Evolutionary conservation across 2,888 invertebrate species (phyloP).

Genomic region (Chouioia cunea): DNA sequence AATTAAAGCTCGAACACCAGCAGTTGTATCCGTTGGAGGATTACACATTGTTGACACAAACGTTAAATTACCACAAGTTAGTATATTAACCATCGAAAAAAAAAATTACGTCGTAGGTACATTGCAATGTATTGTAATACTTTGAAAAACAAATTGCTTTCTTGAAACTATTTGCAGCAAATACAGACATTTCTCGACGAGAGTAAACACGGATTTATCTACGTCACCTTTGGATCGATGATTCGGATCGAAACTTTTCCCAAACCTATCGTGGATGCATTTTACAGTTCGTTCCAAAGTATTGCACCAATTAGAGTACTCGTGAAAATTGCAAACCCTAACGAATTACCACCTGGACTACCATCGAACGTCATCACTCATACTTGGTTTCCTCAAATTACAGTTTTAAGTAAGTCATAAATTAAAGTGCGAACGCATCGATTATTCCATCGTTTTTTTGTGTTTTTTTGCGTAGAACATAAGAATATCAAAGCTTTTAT

Average conservation of each 20-base stretch:
- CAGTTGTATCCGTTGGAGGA: conserved; percentile 72
- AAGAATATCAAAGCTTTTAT: conserved; percentile 60
- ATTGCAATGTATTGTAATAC: too few species aligned
- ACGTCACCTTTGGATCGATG: conserved; percentile 63
- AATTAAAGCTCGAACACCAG: conserved; percentile 68
- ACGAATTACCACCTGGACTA: conserved; percentile 57
- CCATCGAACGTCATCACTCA: conserved; percentile 61
- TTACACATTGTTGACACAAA: conserved; percentile 63
- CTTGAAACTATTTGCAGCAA: too few species aligned
- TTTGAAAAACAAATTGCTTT: too few species aligned
- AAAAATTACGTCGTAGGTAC: too few species aligned
- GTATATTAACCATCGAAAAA: background rate
- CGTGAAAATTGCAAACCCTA: conserved; percentile 58
- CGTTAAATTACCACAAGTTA: conserved; percentile 32
- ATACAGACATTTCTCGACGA: conserved; percentile 46
- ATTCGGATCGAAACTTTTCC: conserved; percentile 61
- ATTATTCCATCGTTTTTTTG: too few species aligned
- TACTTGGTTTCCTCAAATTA: conserved; percentile 59
- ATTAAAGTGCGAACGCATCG: too few species aligned
- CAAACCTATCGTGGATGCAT: conserved; percentile 46
- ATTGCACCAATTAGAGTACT: conserved; percentile 52
- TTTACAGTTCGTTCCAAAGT: conserved; percentile 57
- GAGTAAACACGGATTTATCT: conserved; percentile 59
- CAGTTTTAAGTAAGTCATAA: conserved; percentile 54
- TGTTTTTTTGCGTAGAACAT: conserved; percentile 56